phyloP scores from a whole-genome alignment of 2,797 vertebrate genomes.

The Chloroceryle amazona region DNA sequence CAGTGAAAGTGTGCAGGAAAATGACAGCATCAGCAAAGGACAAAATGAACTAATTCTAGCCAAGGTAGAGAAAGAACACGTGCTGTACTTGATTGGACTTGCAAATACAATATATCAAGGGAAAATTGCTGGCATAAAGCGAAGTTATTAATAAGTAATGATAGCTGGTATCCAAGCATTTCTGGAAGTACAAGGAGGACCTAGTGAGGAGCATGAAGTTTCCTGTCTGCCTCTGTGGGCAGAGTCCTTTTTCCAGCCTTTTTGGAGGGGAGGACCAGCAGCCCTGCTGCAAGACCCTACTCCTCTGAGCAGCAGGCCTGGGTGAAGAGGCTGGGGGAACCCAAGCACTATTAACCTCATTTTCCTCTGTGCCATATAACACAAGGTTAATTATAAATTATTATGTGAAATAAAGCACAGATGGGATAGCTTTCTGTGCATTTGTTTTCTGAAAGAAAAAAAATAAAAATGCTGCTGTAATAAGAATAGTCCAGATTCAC shows the following conservation, averaged over 20 bases:
- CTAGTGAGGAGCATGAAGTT: not conserved
- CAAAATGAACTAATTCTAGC: not conserved
- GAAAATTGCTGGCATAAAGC: slow-evolving; percentile 14
- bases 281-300: not conserved
- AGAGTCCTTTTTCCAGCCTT: not conserved
- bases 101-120: not conserved
- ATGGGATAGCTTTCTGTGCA: not conserved
- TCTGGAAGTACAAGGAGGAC: not conserved
- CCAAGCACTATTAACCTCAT: fast-evolving
- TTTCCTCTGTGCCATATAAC: not conserved
- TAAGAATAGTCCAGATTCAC: not conserved
- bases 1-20: not conserved
- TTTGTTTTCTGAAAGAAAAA: not conserved
- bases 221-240: not conserved
- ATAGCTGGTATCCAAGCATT: not conserved
- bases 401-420: not conserved
- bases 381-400: not conserved
- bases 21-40: not conserved
- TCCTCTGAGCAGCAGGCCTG: not conserved
- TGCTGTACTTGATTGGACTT: not conserved
- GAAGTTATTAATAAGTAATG: slow-evolving; percentile 23
- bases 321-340: not conserved
- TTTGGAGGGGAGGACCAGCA: not conserved
- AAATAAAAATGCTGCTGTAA: not conserved
- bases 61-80: not conserved